Evolutionary conservation across 2,888 invertebrate genomes (phyloP).

Genomic region (Lymantria dispar): DNA sequence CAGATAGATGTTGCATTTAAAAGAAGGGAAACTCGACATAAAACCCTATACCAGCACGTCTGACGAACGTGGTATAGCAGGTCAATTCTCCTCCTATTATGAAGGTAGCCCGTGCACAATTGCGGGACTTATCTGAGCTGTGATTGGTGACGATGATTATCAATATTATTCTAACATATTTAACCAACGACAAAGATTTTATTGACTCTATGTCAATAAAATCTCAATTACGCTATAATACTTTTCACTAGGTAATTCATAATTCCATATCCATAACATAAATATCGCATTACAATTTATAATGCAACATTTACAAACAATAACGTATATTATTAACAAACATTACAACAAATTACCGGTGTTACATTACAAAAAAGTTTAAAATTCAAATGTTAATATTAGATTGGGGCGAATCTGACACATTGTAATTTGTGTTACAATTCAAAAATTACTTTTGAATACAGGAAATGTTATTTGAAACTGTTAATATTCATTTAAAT

Average conservation of each 20-base stretch:
- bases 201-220: slow-evolving; percentile 3
- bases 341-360: slow-evolving; percentile 2
- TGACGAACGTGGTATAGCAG: no score
- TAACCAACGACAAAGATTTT: no score
- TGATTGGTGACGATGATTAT: no score
- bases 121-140: no score
- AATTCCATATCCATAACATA: slow-evolving; percentile 5
- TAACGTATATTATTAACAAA: background rate
- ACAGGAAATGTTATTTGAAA: slow-evolving; percentile 39
- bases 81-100: no score
- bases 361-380: slow-evolving; percentile 19
- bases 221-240: slow-evolving; percentile 16
- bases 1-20: no score
- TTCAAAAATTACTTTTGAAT: slow-evolving; percentile 6
- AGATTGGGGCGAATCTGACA: slow-evolving; percentile 12
- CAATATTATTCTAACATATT: slow-evolving; percentile 5
- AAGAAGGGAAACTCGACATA: no score
- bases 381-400: background rate
- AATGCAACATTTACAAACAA: background rate
- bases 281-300: slow-evolving; percentile 11
- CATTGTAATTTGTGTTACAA: slow-evolving; percentile 10
- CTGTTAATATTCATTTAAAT: slow-evolving; percentile 11
- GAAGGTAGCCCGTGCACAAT: no score
- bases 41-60: no score
- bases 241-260: no score